These are phyloP conservation scores for Drosophila parvula DNA, from an alignment of 1,140 invertebrate species.

Conservation along the genomic window DNA sequence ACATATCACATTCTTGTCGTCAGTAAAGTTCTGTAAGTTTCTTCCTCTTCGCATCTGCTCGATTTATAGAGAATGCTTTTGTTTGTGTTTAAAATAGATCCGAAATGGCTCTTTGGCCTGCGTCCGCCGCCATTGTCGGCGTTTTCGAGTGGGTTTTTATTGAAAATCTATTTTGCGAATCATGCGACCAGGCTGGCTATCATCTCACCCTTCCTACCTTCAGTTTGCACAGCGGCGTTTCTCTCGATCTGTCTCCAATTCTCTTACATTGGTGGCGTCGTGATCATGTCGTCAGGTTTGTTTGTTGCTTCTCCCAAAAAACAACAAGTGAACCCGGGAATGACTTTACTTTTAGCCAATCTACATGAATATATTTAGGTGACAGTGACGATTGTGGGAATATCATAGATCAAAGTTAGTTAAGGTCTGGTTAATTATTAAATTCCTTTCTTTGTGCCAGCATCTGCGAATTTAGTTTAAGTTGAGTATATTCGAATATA, in stretches of 20 bases:
- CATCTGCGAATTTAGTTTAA: too few relatives aligned
- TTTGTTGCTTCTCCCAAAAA: slow-evolving; percentile 37
- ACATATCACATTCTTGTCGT: slow-evolving; percentile 18
- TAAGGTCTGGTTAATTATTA: not conserved
- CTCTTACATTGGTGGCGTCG: slow-evolving; percentile 61
- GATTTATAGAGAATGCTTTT: slow-evolving; percentile 65
- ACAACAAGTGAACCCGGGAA: slow-evolving; percentile 32
- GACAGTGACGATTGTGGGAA: not conserved
- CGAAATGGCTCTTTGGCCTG: slow-evolving; percentile 64
- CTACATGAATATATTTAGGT: slow-evolving; percentile 3
- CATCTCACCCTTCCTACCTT: slow-evolving; percentile 3
- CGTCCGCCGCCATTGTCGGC: slow-evolving; percentile 64
- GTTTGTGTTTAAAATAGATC: slow-evolving; percentile 78
- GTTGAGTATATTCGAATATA: not conserved
- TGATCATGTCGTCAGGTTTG: slow-evolving; percentile 54
- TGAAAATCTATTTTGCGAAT: slow-evolving; percentile 80
- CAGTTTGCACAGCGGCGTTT: not conserved
- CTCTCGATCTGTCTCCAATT: slow-evolving; percentile 23
- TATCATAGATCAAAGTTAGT: not conserved
- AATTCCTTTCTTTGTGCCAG: too few relatives aligned
- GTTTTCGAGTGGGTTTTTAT: slow-evolving; percentile 75
- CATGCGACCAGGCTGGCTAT: slow-evolving; percentile 38
- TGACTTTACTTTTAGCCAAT: slow-evolving; percentile 46
- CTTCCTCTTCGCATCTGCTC: slow-evolving; percentile 32
- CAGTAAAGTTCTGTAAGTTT: slow-evolving; percentile 32